Percentiles rank a stretch among this genome's conserved stretches.
Evolutionary conservation across 2,113 vertebrate genomes (phyloP).

Genomic region (Passer montanus): DNA sequence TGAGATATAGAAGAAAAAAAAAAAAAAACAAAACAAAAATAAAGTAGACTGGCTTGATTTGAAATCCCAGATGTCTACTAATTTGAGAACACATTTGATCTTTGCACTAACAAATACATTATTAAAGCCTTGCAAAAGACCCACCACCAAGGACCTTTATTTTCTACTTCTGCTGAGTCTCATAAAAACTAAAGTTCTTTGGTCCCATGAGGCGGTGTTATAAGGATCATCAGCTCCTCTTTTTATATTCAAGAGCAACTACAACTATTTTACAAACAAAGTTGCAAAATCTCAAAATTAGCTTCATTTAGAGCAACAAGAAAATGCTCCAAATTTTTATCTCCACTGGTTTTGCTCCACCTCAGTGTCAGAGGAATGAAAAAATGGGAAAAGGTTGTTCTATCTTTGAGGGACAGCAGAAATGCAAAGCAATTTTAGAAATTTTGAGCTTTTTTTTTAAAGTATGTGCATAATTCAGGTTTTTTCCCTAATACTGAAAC

Average conservation of each 20-base stretch:
- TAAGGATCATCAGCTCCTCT: neutral
- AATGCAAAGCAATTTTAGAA: neutral
- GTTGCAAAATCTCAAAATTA: neutral
- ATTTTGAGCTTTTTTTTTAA: neutral
- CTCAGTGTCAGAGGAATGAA: neutral
- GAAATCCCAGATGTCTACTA: neutral
- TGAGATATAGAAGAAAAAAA: neutral
- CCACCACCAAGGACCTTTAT: neutral
- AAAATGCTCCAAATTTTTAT: neutral
- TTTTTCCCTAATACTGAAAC: neutral
- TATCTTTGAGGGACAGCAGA: neutral
- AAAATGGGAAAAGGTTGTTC: neutral
- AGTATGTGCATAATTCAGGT: neutral
- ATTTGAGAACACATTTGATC: neutral
- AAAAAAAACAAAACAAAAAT: neutral
- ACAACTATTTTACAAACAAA: neutral
- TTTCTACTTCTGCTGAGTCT: neutral
- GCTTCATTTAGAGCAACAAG: neutral
- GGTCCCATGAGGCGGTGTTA: neutral
- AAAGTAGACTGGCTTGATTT: neutral
- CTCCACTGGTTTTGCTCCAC: neutral
- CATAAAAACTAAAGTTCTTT: neutral
- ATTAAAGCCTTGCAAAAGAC: neutral
- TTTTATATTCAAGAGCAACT: neutral
- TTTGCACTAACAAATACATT: neutral